Percentiles rank a stretch among this genome's conserved stretches.
phyloP scores from a whole-genome alignment of 2,888 invertebrate species.

The Allacma fusca region DNA sequence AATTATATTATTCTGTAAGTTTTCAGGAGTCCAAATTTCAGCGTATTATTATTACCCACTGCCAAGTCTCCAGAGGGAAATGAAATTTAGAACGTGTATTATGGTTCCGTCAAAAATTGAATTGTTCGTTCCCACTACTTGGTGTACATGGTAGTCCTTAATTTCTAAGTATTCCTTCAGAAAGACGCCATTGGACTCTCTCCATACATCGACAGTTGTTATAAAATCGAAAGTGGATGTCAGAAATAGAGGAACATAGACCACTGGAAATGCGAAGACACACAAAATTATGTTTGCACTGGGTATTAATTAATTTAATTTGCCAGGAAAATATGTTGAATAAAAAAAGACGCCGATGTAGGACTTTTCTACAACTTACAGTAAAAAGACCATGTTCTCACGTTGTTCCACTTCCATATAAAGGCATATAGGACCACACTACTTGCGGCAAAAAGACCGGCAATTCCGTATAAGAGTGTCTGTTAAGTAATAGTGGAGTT shows the following conservation, averaged over 20 bases:
- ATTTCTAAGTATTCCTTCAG: not conserved
- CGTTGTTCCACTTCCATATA: not conserved
- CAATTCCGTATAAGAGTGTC: not conserved
- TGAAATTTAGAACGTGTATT: not conserved
- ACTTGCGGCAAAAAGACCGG: not conserved
- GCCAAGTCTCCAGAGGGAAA: not conserved
- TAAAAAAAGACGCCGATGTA: no score
- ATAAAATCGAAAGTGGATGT: not conserved
- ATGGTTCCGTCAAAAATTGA: not conserved
- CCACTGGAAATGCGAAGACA: not conserved
- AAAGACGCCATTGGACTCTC: not conserved
- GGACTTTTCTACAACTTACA: not conserved
- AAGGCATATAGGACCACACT: not conserved
- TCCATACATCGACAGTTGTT: not conserved
- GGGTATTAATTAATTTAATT: no score
- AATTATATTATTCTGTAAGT: no score
- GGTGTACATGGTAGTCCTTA: not conserved
- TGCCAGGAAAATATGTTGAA: no score
- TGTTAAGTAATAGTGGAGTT: no score
- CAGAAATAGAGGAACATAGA: not conserved
- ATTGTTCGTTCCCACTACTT: not conserved
- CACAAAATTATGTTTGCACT: not conserved
- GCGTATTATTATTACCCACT: not conserved
- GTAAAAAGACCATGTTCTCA: not conserved
- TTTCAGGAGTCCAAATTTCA: no score